Percentiles rank a stretch among this genome's conserved stretches.
Evolutionary conservation across 2,888 invertebrate species (phyloP).

Genomic region (Brachyptera putata): DNA sequence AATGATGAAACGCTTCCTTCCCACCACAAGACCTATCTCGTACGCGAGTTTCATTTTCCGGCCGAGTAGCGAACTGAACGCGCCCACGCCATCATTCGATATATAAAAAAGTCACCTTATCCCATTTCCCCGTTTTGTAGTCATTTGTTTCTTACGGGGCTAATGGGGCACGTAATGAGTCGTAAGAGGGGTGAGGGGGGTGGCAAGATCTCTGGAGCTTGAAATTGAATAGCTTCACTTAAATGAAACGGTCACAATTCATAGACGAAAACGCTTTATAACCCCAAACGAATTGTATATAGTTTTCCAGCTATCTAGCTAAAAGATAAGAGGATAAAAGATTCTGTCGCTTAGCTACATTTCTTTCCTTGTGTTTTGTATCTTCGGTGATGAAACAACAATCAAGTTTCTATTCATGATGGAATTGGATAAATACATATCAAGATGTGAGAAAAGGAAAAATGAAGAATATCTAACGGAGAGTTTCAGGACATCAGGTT

Average conservation of each 20-base stretch:
- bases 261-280: slow-evolving; percentile 36
- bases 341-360: no score
- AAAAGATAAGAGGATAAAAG: no score
- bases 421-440: no score
- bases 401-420: no score
- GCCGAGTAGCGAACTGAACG: slow-evolving; percentile 45
- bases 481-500: no score
- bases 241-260: slow-evolving; percentile 36
- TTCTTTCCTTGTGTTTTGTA: no score
- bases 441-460: no score
- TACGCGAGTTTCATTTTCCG: slow-evolving; percentile 48
- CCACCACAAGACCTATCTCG: slow-evolving; percentile 44
- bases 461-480: no score
- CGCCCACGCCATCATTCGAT: slow-evolving; percentile 26
- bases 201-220: slow-evolving; percentile 33
- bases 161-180: slow-evolving; percentile 50
- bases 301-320: slow-evolving; percentile 23
- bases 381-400: no score
- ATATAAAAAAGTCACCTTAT: slow-evolving; percentile 22
- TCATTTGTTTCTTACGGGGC: slow-evolving; percentile 48
- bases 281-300: slow-evolving; percentile 26
- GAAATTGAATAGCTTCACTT: slow-evolving; percentile 36
- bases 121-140: slow-evolving; percentile 39
- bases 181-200: slow-evolving; percentile 33
- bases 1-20: slow-evolving; percentile 50